Evolutionary conservation across 2,888 invertebrate genomes (phyloP), one percentile per base, ranked within the genome.

Genomic region (Archips crataeganus): DNA sequence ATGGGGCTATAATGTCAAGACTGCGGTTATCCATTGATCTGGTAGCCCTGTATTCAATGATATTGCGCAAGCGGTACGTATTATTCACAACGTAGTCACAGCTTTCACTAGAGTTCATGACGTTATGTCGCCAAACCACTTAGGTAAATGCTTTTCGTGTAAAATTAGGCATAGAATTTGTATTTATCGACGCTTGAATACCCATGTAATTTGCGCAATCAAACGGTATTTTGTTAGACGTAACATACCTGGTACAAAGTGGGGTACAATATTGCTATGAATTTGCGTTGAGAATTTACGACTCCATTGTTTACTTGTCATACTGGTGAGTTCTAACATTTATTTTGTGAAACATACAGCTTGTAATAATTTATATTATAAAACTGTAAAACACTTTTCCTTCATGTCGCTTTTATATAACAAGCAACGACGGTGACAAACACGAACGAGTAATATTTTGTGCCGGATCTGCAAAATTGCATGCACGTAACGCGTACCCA

Each of bases 21-120:
- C 23, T 59, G 64, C 51, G 59, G 49, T 65, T 70, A 69, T 54
- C 74, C 64, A 51, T 69, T 74, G 65, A 65, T 74, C 74, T 54
- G 70, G 64, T 74, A 70, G 60, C 64, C 74, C 70, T 70, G 89
- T 90, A 87, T 85, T 79, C 88, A 81, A 83, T 81, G 84, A 32
- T 32, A 15, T 93, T 94, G 93, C 93, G 92, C 93, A 94, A 94
- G 91, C 89, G 89, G 89, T 90, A 87, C 85, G 89, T 90, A 92
- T 94, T 93, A 93, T 93, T 92, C 90, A 83, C 82, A 81, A 85
- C 85, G 69, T 51, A 64, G 69, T 87, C 84, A 81, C 75, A 82
- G 92, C 93, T 93, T 93, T 93, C 93, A 91, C 92, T 89, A 83
- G 80, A 79, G 78, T 75, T 81, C 80, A 79, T 91, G 90, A 93